Conservation (phyloP, 2,888 invertebrate genomes). For the Drosophila mulleri region DNA sequence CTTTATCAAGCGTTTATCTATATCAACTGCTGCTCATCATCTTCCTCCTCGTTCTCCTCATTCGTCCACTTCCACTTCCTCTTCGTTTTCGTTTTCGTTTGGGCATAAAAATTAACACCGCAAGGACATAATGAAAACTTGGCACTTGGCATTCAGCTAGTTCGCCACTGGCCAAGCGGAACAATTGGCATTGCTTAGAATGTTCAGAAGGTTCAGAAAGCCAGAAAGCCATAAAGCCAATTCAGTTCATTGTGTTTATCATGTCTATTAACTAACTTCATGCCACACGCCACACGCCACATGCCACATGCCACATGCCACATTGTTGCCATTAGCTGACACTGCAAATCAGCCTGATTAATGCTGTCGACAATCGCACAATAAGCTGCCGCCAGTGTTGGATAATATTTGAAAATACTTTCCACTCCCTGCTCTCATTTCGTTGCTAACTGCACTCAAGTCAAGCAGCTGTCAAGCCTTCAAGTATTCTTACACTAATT, state of each 20-base stretch:
- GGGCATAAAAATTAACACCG: slow-evolving; percentile 60
- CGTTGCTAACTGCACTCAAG: not conserved
- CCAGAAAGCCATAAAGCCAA: slow-evolving; percentile 21
- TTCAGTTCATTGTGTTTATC: slow-evolving; percentile 26
- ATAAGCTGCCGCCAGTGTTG: not conserved
- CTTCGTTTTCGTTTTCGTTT: not conserved
- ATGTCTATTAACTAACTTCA: slow-evolving; percentile 23
- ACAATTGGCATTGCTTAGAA: slow-evolving; percentile 23
- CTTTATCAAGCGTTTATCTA: slow-evolving; percentile 41
- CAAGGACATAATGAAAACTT: slow-evolving; percentile 50
- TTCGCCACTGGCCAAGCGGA: slow-evolving; percentile 18
- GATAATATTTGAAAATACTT: not conserved
- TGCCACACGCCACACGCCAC: slow-evolving; percentile 4
- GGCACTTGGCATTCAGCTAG: slow-evolving; percentile 14
- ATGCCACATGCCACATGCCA: slow-evolving; percentile 7
- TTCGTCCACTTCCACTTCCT: not conserved
- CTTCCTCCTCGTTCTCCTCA: not conserved
- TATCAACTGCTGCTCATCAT: slow-evolving; percentile 16
- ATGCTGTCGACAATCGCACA: not conserved
- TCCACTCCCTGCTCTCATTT: not conserved
- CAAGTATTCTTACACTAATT: not conserved
- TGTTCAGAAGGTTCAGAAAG: not conserved
- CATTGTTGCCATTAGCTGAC: slow-evolving; percentile 31
- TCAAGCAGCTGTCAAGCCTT: not conserved
- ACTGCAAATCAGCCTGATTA: slow-evolving; percentile 24